A percentile compares a stretch with the other conserved stretches of the same genome.
Conservation (phyloP, 2,797 vertebrate species). For the Propithecus perrieri region DNA sequence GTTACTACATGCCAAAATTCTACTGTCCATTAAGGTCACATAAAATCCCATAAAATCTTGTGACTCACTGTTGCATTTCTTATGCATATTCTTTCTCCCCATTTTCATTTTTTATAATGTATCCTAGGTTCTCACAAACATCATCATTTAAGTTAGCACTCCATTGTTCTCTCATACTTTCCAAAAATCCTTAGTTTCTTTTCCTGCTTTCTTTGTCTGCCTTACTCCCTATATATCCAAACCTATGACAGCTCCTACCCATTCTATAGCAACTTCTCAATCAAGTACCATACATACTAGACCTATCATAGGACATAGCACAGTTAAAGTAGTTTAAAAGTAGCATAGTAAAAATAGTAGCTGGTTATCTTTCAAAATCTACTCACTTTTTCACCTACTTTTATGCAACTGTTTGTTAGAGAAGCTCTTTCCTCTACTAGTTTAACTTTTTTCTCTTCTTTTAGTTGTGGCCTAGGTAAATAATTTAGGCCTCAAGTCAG, state of each 20-base stretch:
- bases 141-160: not conserved
- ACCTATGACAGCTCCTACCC: not conserved
- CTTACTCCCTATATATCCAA: not conserved
- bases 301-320: not conserved
- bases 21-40: not conserved
- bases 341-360: not conserved
- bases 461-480: not conserved
- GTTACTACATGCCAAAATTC: not conserved
- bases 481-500: not conserved
- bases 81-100: not conserved
- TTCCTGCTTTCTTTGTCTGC: not conserved
- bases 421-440: not conserved
- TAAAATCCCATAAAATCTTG: not conserved
- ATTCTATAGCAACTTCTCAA: not conserved
- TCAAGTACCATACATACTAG: not conserved
- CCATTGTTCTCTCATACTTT: not conserved
- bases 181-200: not conserved
- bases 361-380: not conserved
- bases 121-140: not conserved
- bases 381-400: not conserved
- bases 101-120: not conserved
- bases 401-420: not conserved
- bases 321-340: not conserved
- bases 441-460: not conserved
- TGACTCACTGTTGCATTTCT: not conserved